Percentiles rank a stretch among this genome's conserved stretches.
Conservation (phyloP, 2,113 vertebrate species). For the Circaetus gallicus region DNA sequence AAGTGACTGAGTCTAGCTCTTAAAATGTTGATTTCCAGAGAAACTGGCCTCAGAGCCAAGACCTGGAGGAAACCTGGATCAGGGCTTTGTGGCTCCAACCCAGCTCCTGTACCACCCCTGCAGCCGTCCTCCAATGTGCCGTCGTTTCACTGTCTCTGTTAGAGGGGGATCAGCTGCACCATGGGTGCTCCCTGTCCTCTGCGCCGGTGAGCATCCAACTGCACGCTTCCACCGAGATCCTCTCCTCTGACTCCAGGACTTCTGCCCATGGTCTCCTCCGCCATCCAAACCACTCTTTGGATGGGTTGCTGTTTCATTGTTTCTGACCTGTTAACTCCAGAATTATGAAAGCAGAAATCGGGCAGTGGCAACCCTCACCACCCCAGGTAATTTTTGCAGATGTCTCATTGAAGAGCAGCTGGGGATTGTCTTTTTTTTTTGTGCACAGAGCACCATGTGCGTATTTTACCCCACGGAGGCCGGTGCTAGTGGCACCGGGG, state of each 20-base stretch:
- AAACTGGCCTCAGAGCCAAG: not conserved
- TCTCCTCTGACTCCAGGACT: not conserved
- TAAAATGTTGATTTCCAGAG: not conserved
- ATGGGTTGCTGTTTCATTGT: not conserved
- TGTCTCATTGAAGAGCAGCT: not conserved
- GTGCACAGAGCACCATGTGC: not conserved
- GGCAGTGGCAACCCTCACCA: rapidly evolving
- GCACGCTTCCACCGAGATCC: rapidly evolving
- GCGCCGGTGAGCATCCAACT: rapidly evolving
- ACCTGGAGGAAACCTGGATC: not conserved
- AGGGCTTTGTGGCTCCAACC: not conserved
- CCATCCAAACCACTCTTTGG: not conserved
- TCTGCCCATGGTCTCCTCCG: not conserved
- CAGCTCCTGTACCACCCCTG: not conserved
- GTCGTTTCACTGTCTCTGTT: not conserved
- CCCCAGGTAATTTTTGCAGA: not conserved
- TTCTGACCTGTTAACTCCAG: not conserved
- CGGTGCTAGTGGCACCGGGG: not conserved
- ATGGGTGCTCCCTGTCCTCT: not conserved
- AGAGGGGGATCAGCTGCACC: not conserved
- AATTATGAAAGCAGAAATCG: not conserved
- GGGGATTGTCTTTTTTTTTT: not conserved
- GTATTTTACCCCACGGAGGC: not conserved
- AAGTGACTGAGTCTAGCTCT: not conserved
- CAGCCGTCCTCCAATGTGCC: rapidly evolving